A percentile compares a stretch with the other conserved stretches of the same genome.
Evolutionary conservation across 1,140 invertebrate species (phyloP).

Genomic region (Drosophila murphyi): DNA sequence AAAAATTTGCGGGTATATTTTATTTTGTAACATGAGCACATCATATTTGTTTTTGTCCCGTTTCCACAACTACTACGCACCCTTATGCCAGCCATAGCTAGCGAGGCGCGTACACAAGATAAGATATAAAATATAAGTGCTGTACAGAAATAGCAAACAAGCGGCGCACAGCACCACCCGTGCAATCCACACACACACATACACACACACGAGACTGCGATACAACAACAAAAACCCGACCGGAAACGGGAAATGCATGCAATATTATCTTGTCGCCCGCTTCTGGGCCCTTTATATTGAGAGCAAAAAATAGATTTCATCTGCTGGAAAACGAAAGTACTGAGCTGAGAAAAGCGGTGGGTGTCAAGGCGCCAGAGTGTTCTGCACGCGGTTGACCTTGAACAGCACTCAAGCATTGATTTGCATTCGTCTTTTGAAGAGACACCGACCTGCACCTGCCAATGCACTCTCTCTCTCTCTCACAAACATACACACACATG

Average conservation of each 20-base stretch:
- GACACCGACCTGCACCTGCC: not conserved
- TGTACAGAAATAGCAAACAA: constrained; percentile 68
- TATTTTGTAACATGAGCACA: constrained; percentile 36
- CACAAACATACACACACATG: constrained; percentile 48
- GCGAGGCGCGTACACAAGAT: constrained; percentile 42
- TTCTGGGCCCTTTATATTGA: constrained; percentile 18
- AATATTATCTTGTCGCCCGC: constrained; percentile 68
- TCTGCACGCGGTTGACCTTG: constrained; percentile 43
- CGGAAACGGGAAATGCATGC: constrained; percentile 72
- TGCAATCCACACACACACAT: constrained; percentile 42
- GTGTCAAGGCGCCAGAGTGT: constrained; percentile 1
- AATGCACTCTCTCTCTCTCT: not conserved
- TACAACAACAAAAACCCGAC: constrained; percentile 41
- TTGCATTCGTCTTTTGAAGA: constrained; percentile 23
- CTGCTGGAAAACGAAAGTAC: constrained; percentile 8
- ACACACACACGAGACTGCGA: not conserved
- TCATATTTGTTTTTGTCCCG: constrained; percentile 61
- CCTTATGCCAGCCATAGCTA: constrained; percentile 42
- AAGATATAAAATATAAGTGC: constrained; percentile 70
- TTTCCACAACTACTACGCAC: constrained; percentile 23
- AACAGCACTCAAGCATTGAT: constrained; percentile 13
- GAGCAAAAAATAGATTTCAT: constrained; percentile 36
- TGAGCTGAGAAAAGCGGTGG: not conserved
- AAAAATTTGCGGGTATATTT: not conserved
- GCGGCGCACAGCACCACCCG: constrained; percentile 36